Base-by-base conservation (phyloP, 2,113 vertebrate species). In the Festucalex cinctus region DNA sequence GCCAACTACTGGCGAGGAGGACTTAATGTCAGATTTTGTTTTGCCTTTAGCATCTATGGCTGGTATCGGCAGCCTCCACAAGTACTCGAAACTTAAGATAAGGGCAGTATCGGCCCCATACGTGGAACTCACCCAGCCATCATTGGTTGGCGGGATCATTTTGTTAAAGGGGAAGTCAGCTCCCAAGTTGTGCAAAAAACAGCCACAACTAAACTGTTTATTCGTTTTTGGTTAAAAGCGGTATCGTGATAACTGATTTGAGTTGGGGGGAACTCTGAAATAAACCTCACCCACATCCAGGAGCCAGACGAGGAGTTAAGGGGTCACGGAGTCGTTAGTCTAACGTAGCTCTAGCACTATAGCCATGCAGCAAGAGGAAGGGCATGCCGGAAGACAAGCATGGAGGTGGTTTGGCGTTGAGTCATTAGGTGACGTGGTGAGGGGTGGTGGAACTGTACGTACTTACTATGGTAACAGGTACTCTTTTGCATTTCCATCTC, bases 381-480 rank as follows among this genome's bases (percentile, higher is more conserved):
- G 69, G 63, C 36, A 44, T 46, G 43, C 51, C 26, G 64, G 62
- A 90, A 91, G 88, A 88, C 82, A 88, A 85, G 82, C 22, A 85
- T 88, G 88, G 88, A 90, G 90, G 87, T 78, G 71, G 53, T 84
- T 88, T 76, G 63, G 22, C 9, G 19, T 4, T 20, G 22, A 43
- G 88, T 80, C 77, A 74, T 77, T 84, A 83, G 85, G 85, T 85
- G 74, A 68, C 83, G 90, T 2, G 89, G 90, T 86, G 71, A 83
- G 79, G 91, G 32, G 85, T 90, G 89, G 75, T 86, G 88, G 86
- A 88, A 91, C 90, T 86, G 91, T 97, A 98, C 97, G 88, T 98
- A 99, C 97, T 99, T 98, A 99, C 97, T 99, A 99, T 92, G 96
- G 96, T 84, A 98, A 95, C 94, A 98, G 97, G 96, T 96, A 97